Base-by-base conservation (phyloP, 1,140 invertebrate genomes). In the Atopsyche davidsoni region DNA sequence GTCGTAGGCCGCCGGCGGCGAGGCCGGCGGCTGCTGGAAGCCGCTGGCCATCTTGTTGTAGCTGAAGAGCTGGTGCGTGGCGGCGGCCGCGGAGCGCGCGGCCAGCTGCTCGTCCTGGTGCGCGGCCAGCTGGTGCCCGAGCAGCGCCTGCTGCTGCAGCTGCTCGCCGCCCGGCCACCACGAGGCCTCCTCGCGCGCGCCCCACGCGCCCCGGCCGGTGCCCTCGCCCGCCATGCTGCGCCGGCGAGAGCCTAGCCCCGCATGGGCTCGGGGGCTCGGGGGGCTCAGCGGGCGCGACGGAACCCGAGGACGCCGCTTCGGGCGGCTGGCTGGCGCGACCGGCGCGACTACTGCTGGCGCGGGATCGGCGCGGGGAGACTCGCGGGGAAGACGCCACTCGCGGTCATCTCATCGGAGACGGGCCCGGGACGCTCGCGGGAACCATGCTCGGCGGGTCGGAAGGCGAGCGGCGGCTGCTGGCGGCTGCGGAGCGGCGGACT, bases 1-100 rank as follows among this genome's bases (percentile, higher is more conserved):
- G 63, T 82, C 79, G 67, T 82, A 82, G 48, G 70, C 66, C 48
- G 62, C 60, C 22, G 60, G 51, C 19, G 64, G 46, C 2, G 55
- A 47, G 13, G 39, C 39, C 18, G 66, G 40, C 62, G 61, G 49
- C 69, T 68, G 60, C 57, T 85, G 81, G 73, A 86, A 85, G 63
- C 81, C 83, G 63, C 81, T 82, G 64, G 85, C 82, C 85, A 88
- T 87, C 76, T 88, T 89, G n/a, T n/a, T n/a, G 72, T 89, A 89
- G 51, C 82, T 81, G 64, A 87, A 87, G 53, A 87, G 75, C 65
- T 87, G 86, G 64, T 87, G 85, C 41, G 80, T 79, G 11, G 74
- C 68, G 38, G 75, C 70, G 23, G 78, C 80, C 36, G 81, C 75
- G 32, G 22, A 49, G 67, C 72, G 24, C 70, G 62, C n/a, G 68